A percentile compares a stretch with the other conserved stretches of the same genome.
phyloP scores from a whole-genome alignment of 1,140 invertebrate species.

The Zelostemma sp. region DNA sequence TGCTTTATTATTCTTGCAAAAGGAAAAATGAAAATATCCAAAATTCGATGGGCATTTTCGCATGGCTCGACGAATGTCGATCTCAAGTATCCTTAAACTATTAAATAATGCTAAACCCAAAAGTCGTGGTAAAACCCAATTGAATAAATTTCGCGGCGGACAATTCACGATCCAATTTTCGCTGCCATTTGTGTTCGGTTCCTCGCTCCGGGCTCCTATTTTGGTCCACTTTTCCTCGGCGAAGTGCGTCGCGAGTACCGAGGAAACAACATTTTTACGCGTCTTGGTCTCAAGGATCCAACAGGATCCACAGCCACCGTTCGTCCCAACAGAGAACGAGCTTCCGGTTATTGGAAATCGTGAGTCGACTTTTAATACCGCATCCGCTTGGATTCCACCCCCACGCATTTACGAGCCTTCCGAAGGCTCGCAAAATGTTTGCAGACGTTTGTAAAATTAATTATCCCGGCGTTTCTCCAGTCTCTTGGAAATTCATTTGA shows the following conservation, averaged over 20 bases:
- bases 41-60: no score
- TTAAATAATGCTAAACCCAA: no score
- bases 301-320: slow-evolving; percentile 20
- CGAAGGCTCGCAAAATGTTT: slow-evolving; percentile 29
- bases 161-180: neutral
- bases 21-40: no score
- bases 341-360: slow-evolving; percentile 52
- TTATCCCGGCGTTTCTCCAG: no score
- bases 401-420: slow-evolving; percentile 20
- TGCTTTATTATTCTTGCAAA: no score
- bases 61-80: no score
- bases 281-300: slow-evolving; percentile 30
- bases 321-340: slow-evolving; percentile 30
- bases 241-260: slow-evolving; percentile 24
- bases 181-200: neutral
- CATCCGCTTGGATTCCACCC: slow-evolving; percentile 18
- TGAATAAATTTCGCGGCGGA: neutral
- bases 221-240: slow-evolving; percentile 11
- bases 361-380: slow-evolving; percentile 40
- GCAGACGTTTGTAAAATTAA: neutral
- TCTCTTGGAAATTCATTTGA: no score
- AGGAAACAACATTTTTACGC: slow-evolving; percentile 40
- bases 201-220: slow-evolving; percentile 7
- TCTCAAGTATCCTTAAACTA: no score
- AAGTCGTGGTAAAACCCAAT: no score